phyloP scores from a whole-genome alignment of 2,797 vertebrate genomes.

The Pseudochirops cupreus region DNA sequence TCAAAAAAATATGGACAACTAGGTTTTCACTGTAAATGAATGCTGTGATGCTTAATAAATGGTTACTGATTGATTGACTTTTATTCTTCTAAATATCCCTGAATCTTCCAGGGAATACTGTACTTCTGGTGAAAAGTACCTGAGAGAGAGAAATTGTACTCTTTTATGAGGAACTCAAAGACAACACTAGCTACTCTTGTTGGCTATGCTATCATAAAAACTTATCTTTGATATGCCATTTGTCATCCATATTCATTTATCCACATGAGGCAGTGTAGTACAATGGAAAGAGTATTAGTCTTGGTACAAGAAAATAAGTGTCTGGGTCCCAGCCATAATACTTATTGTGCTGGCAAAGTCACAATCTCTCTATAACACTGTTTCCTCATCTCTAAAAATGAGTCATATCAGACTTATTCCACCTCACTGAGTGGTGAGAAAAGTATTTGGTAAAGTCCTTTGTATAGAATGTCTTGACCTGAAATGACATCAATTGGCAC shows the following conservation, averaged over 20 bases:
- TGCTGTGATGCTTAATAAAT: neutral
- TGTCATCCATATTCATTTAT: neutral
- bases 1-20: neutral
- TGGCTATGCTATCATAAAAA: neutral
- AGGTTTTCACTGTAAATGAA: neutral
- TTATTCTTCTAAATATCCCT: constrained; percentile 2
- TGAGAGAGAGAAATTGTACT: neutral
- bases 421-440: neutral
- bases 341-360: neutral
- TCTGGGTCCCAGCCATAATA: neutral
- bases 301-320: neutral
- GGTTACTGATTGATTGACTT: neutral
- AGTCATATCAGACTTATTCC: neutral
- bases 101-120: neutral
- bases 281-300: neutral
- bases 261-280: neutral
- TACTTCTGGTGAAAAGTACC: neutral
- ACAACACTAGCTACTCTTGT: neutral
- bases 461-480: neutral
- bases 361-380: neutral
- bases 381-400: neutral
- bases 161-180: constrained; percentile 5
- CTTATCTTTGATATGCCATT: neutral
- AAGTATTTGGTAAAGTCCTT: neutral
- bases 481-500: neutral